Evolutionary conservation across 2,113 vertebrate genomes (phyloP), one percentile per base, ranked within the genome.

Genomic region (Tonatia bakeri): DNA sequence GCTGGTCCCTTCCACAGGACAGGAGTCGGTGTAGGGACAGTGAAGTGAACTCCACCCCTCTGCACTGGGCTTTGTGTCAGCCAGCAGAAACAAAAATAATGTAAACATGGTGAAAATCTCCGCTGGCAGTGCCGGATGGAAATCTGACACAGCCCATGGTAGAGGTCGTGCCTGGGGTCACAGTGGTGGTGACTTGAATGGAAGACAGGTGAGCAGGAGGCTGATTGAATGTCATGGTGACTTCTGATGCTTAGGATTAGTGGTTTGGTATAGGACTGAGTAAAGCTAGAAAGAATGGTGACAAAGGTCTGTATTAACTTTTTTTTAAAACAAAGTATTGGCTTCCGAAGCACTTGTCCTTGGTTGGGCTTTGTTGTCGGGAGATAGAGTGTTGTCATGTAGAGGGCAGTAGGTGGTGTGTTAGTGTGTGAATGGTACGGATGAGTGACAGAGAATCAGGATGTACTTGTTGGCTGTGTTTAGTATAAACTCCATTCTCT

Each of bases 391-490:
- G 52, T 61, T 88, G 95, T 94, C 97, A 77, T n/a, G 24, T 40
- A 56, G 73, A 97, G 67, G 73, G 75, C 52, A 56, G 24, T 77
- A 84, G 96, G 36, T 61, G 40, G 13, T 94, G 67, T 81, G 4
- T 92, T 95, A 45, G 75, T 92, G 73, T 79, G 26, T 70, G 85
- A 81, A 54, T 84, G 87, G 77, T 93, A 83, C 82, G 95, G 87
- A 36, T 96, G 91, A 98, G 73, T 94, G 96, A 80, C 45, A 80
- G 31, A 95, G 88, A 96, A 97, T 94, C 97, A 97, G 90, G 92
- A 95, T 87, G 13, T 98, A 28, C 85, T 96, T 97, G 89, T 92
- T 86, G 90, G 86, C 86, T 97, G 45, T 96, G 56, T 94, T 90
- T 97, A 90, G 45, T 86, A 26, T 96, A 95, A 97, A 98, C 87